These are phyloP conservation scores for Borostomias antarcticus DNA, from an alignment of 2,797 vertebrate genomes.

Conservation along the genomic window DNA sequence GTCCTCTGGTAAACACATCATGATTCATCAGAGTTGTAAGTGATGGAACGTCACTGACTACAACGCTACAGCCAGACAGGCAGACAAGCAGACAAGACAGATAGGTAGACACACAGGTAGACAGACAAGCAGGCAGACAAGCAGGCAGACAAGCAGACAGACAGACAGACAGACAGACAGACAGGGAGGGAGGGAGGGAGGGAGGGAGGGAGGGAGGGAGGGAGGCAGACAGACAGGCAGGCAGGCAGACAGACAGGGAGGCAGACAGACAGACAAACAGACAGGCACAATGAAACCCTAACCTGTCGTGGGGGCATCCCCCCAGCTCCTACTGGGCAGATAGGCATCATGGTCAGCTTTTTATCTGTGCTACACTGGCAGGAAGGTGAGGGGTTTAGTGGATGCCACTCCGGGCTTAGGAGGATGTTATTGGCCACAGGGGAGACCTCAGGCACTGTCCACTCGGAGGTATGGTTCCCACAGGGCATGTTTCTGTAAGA, in stretches of 20 bases:
- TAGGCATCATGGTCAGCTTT: slow-evolving; percentile 91
- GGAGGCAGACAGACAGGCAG: neutral
- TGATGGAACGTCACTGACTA: too few species aligned
- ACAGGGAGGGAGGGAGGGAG: neutral
- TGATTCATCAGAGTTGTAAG: too few species aligned
- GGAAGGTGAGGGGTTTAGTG: slow-evolving; percentile 86
- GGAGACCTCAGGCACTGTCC: slow-evolving; percentile 80
- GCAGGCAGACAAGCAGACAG: neutral
- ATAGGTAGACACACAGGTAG: neutral
- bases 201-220: neutral
- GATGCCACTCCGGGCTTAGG: slow-evolving; percentile 81
- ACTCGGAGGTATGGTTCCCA: slow-evolving; percentile 72
- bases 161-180: neutral
- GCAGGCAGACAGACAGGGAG: neutral
- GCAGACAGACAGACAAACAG: neutral
- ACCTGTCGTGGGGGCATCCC: slow-evolving; percentile 88
- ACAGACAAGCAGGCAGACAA: neutral
- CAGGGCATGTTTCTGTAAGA: slow-evolving; percentile 80
- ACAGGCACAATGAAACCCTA: slow-evolving; percentile 14
- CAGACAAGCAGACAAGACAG: neutral
- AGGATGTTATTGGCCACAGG: slow-evolving; percentile 77
- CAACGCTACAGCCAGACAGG: too few species aligned
- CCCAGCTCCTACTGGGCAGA: slow-evolving; percentile 89
- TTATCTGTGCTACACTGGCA: slow-evolving; percentile 88
- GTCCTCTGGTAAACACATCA: slow-evolving; percentile 71